These are phyloP conservation scores for Cheilosia variabilis DNA, from an alignment of 2,888 invertebrate genomes.

Conservation along the genomic window DNA sequence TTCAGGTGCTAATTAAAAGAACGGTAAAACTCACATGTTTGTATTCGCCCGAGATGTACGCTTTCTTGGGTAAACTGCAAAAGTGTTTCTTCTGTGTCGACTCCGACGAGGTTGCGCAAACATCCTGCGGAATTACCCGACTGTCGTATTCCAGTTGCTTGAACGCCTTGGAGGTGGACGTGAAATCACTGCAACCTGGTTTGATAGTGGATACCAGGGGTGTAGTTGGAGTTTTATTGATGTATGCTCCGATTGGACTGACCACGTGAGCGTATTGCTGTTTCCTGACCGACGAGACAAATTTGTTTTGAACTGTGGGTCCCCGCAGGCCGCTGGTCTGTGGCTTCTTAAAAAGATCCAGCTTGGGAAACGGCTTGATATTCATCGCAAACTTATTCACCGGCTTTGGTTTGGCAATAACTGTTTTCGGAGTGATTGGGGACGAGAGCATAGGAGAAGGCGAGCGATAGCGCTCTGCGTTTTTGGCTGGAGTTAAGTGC, in stretches of 20 bases:
- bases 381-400: constrained; percentile 42
- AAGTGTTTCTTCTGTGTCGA: constrained; percentile 19
- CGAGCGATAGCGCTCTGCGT: constrained; percentile 59
- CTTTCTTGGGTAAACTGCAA: constrained; percentile 81
- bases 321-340: constrained; percentile 49
- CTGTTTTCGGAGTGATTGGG: constrained; percentile 66
- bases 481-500: constrained; percentile 74
- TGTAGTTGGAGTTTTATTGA: constrained; percentile 82
- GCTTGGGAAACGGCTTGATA: constrained; percentile 76
- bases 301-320: constrained; percentile 73
- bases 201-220: constrained; percentile 82
- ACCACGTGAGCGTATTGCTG: constrained; percentile 81
- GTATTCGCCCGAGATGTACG: constrained; percentile 81
- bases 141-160: constrained; percentile 80
- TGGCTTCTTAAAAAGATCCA: constrained; percentile 78
- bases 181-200: constrained; percentile 66
- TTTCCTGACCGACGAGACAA: constrained; percentile 68
- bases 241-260: constrained; percentile 83
- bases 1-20: neutral
- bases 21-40: constrained; percentile 79
- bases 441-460: constrained; percentile 63
- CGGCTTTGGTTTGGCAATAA: constrained; percentile 68
- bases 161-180: constrained; percentile 77
- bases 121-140: constrained; percentile 71
- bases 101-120: neutral